phyloP scores from a whole-genome alignment of 2,113 vertebrate genomes.

The Crotalus viridis region DNA sequence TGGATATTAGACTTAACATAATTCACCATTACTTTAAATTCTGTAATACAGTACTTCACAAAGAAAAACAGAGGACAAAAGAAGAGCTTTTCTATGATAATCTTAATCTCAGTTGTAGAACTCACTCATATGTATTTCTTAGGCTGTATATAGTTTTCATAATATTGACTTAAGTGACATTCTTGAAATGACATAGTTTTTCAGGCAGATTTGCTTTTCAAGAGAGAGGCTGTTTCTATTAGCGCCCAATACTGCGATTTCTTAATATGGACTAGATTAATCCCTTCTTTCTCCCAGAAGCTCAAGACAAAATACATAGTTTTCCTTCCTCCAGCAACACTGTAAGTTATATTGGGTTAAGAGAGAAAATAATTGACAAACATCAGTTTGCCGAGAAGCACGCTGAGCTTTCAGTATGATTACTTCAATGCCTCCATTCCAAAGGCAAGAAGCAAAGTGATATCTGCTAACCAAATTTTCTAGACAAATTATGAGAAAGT shows the following conservation, averaged over 20 bases:
- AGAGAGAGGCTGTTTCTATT: not conserved
- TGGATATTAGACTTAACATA: not conserved
- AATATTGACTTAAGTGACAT: not conserved
- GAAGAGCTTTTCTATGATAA: not conserved
- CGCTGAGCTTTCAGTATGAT: not conserved
- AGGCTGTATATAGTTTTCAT: not conserved
- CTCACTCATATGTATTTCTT: not conserved
- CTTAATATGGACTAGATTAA: not conserved
- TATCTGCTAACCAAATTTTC: not conserved
- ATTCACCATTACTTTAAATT: not conserved
- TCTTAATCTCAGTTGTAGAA: not conserved
- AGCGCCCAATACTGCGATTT: not conserved
- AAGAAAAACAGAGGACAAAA: not conserved
- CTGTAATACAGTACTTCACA: not conserved
- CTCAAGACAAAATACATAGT: not conserved
- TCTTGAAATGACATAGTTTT: not conserved
- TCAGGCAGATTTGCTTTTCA: not conserved
- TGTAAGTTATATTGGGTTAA: not conserved
- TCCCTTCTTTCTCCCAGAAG: not conserved
- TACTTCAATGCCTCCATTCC: not conserved
- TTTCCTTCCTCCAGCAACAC: not conserved
- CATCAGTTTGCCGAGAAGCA: not conserved
- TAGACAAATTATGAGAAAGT: not conserved
- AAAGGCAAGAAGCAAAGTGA: not conserved
- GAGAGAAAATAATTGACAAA: not conserved